Percentiles rank a stretch among this genome's conserved stretches.
These are phyloP conservation scores for Tachysurus fulvidraco DNA, from an alignment of 2,113 vertebrate species.

Conservation along the genomic window DNA sequence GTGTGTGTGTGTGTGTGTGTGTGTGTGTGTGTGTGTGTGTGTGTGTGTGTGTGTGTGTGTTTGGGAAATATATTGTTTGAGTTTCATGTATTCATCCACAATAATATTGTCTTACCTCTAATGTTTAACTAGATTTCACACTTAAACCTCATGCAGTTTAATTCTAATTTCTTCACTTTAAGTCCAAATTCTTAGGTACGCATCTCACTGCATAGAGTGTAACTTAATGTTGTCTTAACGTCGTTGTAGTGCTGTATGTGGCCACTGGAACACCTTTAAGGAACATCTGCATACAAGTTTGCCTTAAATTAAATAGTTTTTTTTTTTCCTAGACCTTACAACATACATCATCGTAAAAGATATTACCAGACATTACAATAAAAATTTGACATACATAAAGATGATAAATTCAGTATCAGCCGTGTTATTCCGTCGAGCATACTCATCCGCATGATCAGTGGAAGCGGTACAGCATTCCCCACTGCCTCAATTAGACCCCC, in stretches of 20 bases:
- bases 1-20: neutral
- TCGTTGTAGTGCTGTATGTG: neutral
- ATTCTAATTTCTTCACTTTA: neutral
- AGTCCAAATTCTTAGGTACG: neutral
- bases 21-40: neutral
- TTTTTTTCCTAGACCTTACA: neutral
- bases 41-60: neutral
- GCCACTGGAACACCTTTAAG: neutral
- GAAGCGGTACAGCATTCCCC: neutral
- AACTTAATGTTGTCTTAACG: neutral
- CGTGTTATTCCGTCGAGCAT: neutral
- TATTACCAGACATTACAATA: too few species aligned
- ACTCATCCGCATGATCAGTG: neutral
- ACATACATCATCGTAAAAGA: neutral
- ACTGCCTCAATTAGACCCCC: slow-evolving; percentile 30
- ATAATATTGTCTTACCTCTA: neutral
- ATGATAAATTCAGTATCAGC: neutral
- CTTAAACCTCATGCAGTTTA: neutral
- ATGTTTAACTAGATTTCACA: neutral
- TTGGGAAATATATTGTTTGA: neutral
- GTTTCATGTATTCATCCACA: neutral
- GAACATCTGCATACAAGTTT: neutral
- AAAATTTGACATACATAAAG: neutral
- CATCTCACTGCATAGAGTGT: neutral
- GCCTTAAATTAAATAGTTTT: neutral